Percentiles rank a stretch among this genome's conserved stretches.
Conservation (phyloP, 2,113 vertebrate genomes). For the Macaca fascicularis region T2T-MFA8v1.1 NC_088380.1:188143001-188143500, state of each 20-base stretch:
- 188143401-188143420: neutral
- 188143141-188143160: neutral
- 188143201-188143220: neutral
- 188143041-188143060: neutral
- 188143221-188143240: too few relatives aligned
- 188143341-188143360: neutral
- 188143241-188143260: neutral
- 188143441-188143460: neutral
- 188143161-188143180: neutral
- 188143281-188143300: neutral
- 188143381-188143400: neutral
- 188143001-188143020: neutral
- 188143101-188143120: neutral
- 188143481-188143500: neutral
- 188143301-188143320: neutral
- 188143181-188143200: neutral
- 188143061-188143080: neutral
- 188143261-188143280: neutral
- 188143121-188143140: neutral
- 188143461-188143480: neutral
- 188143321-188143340: neutral
- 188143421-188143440: too few relatives aligned
- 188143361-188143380: neutral
- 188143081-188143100: neutral
- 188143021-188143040: neutral